Percentiles rank a stretch among this genome's conserved stretches.
Conservation (phyloP, 1,140 invertebrate genomes). For the Drosophila auraria region DNA sequence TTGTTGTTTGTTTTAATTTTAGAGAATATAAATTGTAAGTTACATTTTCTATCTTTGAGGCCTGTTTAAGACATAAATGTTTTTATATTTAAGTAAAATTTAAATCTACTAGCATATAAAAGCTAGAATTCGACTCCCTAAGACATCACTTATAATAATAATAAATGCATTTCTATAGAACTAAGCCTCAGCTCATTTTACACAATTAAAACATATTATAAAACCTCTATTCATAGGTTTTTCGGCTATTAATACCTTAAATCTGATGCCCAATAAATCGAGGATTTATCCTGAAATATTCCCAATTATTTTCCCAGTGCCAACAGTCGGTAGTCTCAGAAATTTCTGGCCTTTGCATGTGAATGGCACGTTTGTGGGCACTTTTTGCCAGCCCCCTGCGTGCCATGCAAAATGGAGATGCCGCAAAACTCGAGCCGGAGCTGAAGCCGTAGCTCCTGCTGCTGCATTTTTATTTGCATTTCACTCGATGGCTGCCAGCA, state of each 20-base stretch:
- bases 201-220: too few relatives aligned
- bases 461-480: conserved; percentile 76
- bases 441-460: neutral
- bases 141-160: too few relatives aligned
- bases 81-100: too few relatives aligned
- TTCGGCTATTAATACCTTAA: too few relatives aligned
- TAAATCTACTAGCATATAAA: too few relatives aligned
- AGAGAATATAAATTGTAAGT: neutral
- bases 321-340: conserved; percentile 9
- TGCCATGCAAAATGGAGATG: conserved; percentile 61
- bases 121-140: too few relatives aligned
- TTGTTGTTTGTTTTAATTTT: neutral
- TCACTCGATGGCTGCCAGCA: conserved; percentile 23
- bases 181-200: too few relatives aligned
- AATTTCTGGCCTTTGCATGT: conserved; percentile 70
- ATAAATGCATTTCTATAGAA: too few relatives aligned
- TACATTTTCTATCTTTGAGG: too few relatives aligned
- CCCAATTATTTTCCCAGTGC: neutral
- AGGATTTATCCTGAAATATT: neutral
- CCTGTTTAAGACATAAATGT: too few relatives aligned
- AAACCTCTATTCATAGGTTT: too few relatives aligned
- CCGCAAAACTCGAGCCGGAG: conserved; percentile 34
- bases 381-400: conserved; percentile 41
- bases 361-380: conserved; percentile 75
- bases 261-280: too few relatives aligned